phyloP scores from a whole-genome alignment of 1,140 invertebrate genomes.

The Maniola jurtina region DNA sequence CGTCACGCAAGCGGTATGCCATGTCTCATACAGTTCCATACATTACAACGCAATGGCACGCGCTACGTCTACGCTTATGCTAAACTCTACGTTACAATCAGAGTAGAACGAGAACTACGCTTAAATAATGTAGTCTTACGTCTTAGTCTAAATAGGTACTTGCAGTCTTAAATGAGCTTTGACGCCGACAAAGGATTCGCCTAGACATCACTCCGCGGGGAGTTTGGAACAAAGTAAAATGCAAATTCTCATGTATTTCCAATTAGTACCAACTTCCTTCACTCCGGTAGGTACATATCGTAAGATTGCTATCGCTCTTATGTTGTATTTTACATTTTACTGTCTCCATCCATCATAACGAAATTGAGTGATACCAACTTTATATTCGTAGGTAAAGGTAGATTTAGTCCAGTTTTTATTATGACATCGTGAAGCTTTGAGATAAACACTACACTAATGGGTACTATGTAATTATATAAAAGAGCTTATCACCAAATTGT shows the following conservation, averaged over 20 bases:
- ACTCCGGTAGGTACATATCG: slow-evolving; percentile 46
- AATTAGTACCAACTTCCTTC: slow-evolving; percentile 54
- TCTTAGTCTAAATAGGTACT: slow-evolving; percentile 16
- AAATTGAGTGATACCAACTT: too few relatives aligned
- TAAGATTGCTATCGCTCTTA: slow-evolving; percentile 30
- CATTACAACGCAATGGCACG: too few relatives aligned
- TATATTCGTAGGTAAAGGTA: too few relatives aligned
- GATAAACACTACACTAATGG: too few relatives aligned
- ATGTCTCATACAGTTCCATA: too few relatives aligned
- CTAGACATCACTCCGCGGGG: slow-evolving; percentile 45
- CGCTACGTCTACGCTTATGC: too few relatives aligned
- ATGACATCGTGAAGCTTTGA: too few relatives aligned
- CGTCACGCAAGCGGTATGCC: too few relatives aligned
- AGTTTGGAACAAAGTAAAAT: slow-evolving; percentile 69
- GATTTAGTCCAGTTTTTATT: too few relatives aligned
- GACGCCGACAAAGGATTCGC: slow-evolving; percentile 49
- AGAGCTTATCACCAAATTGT: too few relatives aligned
- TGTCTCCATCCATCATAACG: neutral
- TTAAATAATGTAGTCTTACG: slow-evolving; percentile 1
- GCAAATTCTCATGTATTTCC: slow-evolving; percentile 74
- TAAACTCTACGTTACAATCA: too few relatives aligned
- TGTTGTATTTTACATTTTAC: slow-evolving; percentile 5
- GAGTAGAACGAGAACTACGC: neutral
- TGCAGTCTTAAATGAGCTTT: slow-evolving; percentile 32
- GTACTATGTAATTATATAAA: too few relatives aligned